These are phyloP conservation scores for Brachyrhaphis roseni DNA, from an alignment of 2,797 vertebrate species.

Conservation along the genomic window DNA sequence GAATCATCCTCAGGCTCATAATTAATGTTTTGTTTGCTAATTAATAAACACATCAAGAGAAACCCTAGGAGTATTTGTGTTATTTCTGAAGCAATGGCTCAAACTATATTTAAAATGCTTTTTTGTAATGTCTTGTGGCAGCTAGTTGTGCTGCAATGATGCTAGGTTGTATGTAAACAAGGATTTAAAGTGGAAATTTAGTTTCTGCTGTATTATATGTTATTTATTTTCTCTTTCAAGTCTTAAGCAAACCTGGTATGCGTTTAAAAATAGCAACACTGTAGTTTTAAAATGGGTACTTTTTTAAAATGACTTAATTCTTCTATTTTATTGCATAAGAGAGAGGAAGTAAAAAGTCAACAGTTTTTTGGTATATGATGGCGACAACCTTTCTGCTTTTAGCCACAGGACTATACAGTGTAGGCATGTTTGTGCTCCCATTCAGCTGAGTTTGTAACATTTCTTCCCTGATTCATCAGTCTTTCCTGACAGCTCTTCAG, in stretches of 20 bases:
- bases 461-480: constrained; percentile 19
- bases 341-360: background rate
- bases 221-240: too few relatives aligned
- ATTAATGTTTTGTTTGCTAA: background rate
- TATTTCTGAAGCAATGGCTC: background rate
- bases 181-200: too few relatives aligned
- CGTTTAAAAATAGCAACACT: background rate
- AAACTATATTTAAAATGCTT: background rate
- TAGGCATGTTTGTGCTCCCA: background rate
- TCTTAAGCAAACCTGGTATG: too few relatives aligned
- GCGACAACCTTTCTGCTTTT: background rate
- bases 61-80: background rate
- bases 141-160: too few relatives aligned
- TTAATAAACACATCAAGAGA: background rate
- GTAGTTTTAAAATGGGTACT: too few relatives aligned
- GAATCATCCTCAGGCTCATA: background rate
- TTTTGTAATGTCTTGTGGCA: too few relatives aligned
- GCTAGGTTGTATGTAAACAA: too few relatives aligned
- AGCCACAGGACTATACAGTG: background rate
- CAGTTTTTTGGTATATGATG: background rate
- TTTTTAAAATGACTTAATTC: background rate
- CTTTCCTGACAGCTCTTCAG: constrained; percentile 4
- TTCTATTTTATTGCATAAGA: background rate
- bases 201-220: too few relatives aligned
- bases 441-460: background rate